A percentile compares a stretch with the other conserved stretches of the same genome.
phyloP scores from a whole-genome alignment of 2,113 vertebrate genomes.

The Cricetomys ansorgei region DNA sequence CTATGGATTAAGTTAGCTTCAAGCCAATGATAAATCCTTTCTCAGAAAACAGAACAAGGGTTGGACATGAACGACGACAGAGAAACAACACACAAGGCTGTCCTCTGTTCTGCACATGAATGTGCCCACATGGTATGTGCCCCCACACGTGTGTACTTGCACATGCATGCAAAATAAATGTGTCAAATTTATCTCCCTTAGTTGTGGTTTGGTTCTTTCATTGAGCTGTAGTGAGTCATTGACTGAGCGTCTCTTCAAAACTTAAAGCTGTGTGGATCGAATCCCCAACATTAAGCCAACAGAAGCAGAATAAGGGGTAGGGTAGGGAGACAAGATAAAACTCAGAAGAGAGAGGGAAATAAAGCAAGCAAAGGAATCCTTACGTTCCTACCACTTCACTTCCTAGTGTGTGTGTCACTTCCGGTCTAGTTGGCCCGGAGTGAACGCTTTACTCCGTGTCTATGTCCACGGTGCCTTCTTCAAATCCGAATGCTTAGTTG shows the following conservation, averaged over 20 bases:
- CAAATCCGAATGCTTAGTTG: not conserved
- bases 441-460: not conserved
- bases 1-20: not conserved
- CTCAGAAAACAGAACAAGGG: not conserved
- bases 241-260: not conserved
- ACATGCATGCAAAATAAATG: not conserved
- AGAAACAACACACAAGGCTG: not conserved
- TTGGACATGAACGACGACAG: too few relatives aligned
- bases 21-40: not conserved
- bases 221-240: not conserved
- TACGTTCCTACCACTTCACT: not conserved
- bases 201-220: slow-evolving; percentile 3
- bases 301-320: not conserved
- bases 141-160: rapidly evolving
- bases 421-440: not conserved
- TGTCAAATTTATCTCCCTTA: not conserved
- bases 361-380: not conserved
- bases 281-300: not conserved
- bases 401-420: not conserved
- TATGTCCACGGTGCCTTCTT: not conserved
- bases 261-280: not conserved
- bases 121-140: too few relatives aligned
- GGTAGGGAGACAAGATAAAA: not conserved
- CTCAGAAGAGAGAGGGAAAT: not conserved
- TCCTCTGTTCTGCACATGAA: not conserved